phyloP scores from a whole-genome alignment of 2,888 invertebrate species.

The Seira ritae region DNA sequence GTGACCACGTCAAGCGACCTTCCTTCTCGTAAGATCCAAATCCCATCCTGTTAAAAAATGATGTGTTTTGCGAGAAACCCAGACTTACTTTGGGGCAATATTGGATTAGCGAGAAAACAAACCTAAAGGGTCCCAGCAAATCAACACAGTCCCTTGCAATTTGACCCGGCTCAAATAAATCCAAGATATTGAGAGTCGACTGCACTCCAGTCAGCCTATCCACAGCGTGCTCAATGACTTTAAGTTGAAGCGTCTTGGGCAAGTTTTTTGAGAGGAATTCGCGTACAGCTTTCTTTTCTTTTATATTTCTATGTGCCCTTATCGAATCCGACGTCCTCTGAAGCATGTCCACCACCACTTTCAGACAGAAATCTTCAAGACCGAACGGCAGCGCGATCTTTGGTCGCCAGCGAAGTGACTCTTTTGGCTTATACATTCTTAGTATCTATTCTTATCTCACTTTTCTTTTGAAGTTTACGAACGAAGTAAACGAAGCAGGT shows the following conservation, averaged over 20 bases:
- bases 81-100: no score
- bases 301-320: constrained; percentile 7
- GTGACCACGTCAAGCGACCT: constrained; percentile 52
- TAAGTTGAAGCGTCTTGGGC: constrained; percentile 33
- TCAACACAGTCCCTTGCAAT: constrained; percentile 28
- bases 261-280: constrained; percentile 33
- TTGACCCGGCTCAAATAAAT: constrained; percentile 41
- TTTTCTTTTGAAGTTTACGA: no score
- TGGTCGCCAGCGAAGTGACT: constrained; percentile 34
- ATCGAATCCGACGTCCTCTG: neutral
- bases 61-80: neutral
- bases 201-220: constrained; percentile 29
- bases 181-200: constrained; percentile 39
- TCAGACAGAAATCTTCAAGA: constrained; percentile 34
- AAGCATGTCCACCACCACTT: constrained; percentile 11
- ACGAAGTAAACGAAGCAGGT: no score
- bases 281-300: constrained; percentile 42
- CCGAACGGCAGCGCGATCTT: constrained; percentile 17
- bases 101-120: neutral
- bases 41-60: constrained; percentile 29
- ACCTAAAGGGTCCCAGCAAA: constrained; percentile 54
- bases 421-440: constrained; percentile 52
- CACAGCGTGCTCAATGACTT: constrained; percentile 26
- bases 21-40: constrained; percentile 55
- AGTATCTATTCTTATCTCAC: no score